Percentiles rank a stretch among this genome's conserved stretches.
Conservation (phyloP, 2,888 invertebrate species). For the Folsomia candida region DNA sequence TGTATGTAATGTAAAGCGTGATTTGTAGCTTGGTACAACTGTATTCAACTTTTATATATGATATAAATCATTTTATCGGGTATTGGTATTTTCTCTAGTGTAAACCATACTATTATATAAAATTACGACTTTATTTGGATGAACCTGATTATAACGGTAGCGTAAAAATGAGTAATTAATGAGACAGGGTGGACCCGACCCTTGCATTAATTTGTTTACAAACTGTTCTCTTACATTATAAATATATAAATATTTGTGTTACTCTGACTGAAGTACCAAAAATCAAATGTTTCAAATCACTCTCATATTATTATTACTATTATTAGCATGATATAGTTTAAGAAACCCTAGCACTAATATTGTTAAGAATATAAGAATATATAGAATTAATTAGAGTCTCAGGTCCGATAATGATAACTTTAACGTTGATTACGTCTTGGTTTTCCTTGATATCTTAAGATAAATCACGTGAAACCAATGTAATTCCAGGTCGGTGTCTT, state of each 20-base stretch:
- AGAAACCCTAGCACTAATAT: not conserved
- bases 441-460: no score
- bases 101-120: not conserved
- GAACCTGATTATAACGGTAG: not conserved
- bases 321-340: not conserved
- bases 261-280: constrained; percentile 1
- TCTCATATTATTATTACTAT: not conserved
- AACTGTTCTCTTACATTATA: no score
- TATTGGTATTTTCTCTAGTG: constrained; percentile 1
- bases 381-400: not conserved
- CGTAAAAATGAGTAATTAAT: not conserved
- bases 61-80: not conserved
- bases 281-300: constrained; percentile 1
- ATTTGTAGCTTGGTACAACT: not conserved
- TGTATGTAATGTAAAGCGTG: not conserved
- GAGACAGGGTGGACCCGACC: no score
- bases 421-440: no score
- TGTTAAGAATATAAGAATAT: not conserved
- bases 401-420: no score
- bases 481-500: not conserved
- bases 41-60: not conserved
- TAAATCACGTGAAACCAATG: not conserved
- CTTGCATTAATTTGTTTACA: not conserved
- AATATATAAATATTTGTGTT: not conserved
- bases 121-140: not conserved